A percentile compares a stretch with the other conserved stretches of the same genome.
Conservation (phyloP, 2,113 vertebrate genomes). For the Vulpes ferrilata region DNA sequence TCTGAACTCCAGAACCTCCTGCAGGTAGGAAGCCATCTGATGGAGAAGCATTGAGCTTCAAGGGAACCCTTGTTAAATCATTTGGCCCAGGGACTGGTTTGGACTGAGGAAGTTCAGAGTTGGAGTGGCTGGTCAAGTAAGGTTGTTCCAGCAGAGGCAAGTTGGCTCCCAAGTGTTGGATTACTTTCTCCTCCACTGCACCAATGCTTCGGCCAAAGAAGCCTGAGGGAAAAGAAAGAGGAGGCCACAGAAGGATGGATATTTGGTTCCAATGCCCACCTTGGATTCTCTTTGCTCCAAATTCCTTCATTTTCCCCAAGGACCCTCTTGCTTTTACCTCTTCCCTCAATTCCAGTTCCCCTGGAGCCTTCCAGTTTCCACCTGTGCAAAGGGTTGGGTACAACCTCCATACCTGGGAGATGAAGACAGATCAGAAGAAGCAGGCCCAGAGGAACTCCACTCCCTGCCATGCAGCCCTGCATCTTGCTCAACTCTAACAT, state of each 20-base stretch:
- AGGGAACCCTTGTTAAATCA: not conserved
- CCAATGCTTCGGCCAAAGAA: constrained; percentile 54
- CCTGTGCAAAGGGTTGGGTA: not conserved
- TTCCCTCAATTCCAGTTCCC: not conserved
- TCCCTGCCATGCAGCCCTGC: not conserved
- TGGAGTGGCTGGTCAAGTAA: not conserved
- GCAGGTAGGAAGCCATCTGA: not conserved
- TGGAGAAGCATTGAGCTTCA: not conserved
- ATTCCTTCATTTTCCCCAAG: not conserved
- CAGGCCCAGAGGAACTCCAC: constrained; percentile 47
- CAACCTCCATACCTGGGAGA: constrained; percentile 65
- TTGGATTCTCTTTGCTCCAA: not conserved
- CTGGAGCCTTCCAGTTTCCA: not conserved
- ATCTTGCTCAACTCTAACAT: not conserved
- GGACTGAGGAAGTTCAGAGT: not conserved
- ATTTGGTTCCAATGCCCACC: not conserved
- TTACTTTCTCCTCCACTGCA: constrained; percentile 32
- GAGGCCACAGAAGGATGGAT: not conserved
- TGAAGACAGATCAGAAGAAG: constrained; percentile 66
- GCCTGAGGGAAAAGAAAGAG: constrained; percentile 45
- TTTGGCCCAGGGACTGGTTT: not conserved
- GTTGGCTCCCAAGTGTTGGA: not conserved
- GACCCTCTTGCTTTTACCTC: not conserved
- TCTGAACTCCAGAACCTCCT: not conserved
- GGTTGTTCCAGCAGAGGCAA: not conserved